phyloP scores from a whole-genome alignment of 2,888 invertebrate genomes.

The Plebejus melissa region DNA sequence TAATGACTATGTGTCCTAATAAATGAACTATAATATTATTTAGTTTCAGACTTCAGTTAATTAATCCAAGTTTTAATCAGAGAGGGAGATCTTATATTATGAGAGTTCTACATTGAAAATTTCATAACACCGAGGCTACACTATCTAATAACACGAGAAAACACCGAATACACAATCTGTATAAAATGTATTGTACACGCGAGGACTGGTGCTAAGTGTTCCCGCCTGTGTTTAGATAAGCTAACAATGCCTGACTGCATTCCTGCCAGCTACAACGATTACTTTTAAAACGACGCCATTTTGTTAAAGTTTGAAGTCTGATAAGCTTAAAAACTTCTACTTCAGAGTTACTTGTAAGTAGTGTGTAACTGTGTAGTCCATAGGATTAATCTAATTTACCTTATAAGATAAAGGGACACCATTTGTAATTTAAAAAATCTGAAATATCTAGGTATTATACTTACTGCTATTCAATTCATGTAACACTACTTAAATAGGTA shows the following conservation, averaged over 20 bases:
- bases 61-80: neutral
- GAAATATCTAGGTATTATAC: too few species aligned
- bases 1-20: too few species aligned
- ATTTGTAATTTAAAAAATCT: too few species aligned
- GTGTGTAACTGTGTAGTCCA: neutral
- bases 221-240: slow-evolving; percentile 59
- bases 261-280: slow-evolving; percentile 53
- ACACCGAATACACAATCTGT: slow-evolving; percentile 13
- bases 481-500: neutral
- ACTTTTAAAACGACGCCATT: slow-evolving; percentile 47
- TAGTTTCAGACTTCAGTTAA: too few species aligned
- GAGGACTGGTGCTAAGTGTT: slow-evolving; percentile 14
- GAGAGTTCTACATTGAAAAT: neutral
- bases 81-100: neutral
- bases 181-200: slow-evolving; percentile 7
- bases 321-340: neutral
- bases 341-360: neutral
- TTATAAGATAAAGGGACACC: too few species aligned
- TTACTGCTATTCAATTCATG: neutral
- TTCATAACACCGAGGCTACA: neutral
- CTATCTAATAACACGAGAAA: neutral
- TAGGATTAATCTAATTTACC: neutral
- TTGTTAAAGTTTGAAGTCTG: slow-evolving; percentile 2
- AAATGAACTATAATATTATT: too few species aligned
- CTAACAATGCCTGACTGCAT: slow-evolving; percentile 57